Conservation (phyloP, 1,140 invertebrate species). For the Lanistes nyassanus region DNA sequence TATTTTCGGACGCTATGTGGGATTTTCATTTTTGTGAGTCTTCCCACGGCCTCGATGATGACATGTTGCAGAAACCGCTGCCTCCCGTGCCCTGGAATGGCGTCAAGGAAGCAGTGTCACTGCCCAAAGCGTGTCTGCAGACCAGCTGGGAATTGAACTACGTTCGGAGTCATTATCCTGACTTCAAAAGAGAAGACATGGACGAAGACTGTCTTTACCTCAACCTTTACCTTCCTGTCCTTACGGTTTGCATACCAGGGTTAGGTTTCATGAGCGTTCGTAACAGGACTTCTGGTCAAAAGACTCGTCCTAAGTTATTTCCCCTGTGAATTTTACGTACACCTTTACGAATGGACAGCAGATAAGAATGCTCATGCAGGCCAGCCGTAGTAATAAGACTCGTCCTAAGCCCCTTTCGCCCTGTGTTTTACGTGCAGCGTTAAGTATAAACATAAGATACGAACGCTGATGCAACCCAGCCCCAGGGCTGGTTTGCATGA, state of each 20-base stretch:
- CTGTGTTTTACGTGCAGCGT: no score
- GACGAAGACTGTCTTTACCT: conserved; percentile 53
- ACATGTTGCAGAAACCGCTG: conserved; percentile 23
- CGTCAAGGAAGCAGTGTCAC: conserved; percentile 5
- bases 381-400: no score
- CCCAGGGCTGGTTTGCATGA: no score
- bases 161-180: conserved; percentile 34
- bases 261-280: background rate
- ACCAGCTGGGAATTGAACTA: conserved; percentile 27
- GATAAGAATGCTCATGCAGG: no score
- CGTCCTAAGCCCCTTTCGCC: no score
- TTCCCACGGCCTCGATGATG: background rate
- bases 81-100: conserved; percentile 33
- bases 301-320: background rate
- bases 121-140: conserved; percentile 43
- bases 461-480: no score
- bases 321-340: no score
- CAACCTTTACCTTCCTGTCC: conserved; percentile 45
- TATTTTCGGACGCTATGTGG: background rate
- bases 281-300: background rate
- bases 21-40: background rate
- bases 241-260: background rate
- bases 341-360: no score
- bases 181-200: conserved; percentile 30
- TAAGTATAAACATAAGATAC: no score